Evolutionary conservation across 1,140 invertebrate species (phyloP), one percentile per base, ranked within the genome.

Genomic region (Dendrolimus kikuchii): DNA sequence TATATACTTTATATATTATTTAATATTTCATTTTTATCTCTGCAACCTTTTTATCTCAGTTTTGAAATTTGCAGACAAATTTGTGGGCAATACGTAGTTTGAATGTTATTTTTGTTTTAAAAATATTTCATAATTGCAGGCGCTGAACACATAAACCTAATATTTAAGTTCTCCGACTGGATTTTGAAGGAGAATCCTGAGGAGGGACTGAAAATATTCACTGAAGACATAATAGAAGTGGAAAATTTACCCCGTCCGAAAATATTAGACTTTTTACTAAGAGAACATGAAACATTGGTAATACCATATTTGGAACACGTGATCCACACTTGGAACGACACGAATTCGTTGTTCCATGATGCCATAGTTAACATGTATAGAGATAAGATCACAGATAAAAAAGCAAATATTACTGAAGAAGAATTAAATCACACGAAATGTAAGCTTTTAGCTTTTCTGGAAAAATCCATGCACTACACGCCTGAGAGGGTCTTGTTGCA

Each of bases 241-340:
- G 96, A 98, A 81, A 90, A 92, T 42, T 86, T 99, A 10, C 96
- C 98, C 0, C 89, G 97, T 56, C 92, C 96, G 40, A 92, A 94
- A 82, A 93, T 99, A 9, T 81, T 99, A 37, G 95, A 98, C 73
- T 99, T 95, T 86, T 81, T 99, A 5, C 87, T 96, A 4, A 91
- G 92, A 68, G 94, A 92, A 58, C 94, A 96, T 60, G 92, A 94
- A 59, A 74, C 90, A 48, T 82, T 98, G 36, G 94, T 96, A 0
- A 95, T 98, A 74, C 93, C 95, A 1, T 99, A 99, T 82, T 85
- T 99, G 84, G 97, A 99, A 78, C 96, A 99, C 79, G 91, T 99
- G 0, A 96, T 99, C 36, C 89, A 94, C 59, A 90, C 92, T 6
- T 99, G 97, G 95, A 90, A 93, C 52, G 98, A 99, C 62, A 92